phyloP scores from a whole-genome alignment of 2,888 invertebrate species.

The Andrena dorsata region DNA sequence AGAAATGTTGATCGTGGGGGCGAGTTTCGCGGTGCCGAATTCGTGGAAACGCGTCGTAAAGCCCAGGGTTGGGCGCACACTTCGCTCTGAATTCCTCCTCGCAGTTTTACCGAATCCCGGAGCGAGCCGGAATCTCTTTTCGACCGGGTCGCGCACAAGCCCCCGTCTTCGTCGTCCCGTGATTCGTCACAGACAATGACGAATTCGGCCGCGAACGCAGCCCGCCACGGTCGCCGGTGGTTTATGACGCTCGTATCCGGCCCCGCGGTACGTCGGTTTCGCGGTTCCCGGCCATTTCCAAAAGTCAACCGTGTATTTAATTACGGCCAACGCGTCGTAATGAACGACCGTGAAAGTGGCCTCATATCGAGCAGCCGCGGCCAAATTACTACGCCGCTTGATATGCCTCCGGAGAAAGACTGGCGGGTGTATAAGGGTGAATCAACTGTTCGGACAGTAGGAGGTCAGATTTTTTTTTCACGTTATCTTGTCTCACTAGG shows the following conservation, averaged over 20 bases:
- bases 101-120: constrained; percentile 29
- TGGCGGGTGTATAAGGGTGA: neutral
- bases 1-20: constrained; percentile 20
- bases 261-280: neutral
- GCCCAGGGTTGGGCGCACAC: constrained; percentile 15
- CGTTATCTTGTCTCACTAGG: no score
- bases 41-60: constrained; percentile 52
- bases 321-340: constrained; percentile 39
- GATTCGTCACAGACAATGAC: neutral
- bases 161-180: constrained; percentile 2
- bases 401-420: neutral
- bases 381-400: constrained; percentile 28
- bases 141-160: neutral
- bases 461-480: no score
- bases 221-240: constrained; percentile 3
- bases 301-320: constrained; percentile 57
- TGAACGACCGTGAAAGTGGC: constrained; percentile 31
- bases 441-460: neutral
- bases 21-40: constrained; percentile 35
- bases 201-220: constrained; percentile 1
- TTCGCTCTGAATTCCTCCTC: constrained; percentile 43
- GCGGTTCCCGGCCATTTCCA: constrained; percentile 41
- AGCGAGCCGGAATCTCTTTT: constrained; percentile 9
- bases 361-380: constrained; percentile 25
- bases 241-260: constrained; percentile 40